Base-by-base conservation (phyloP, 2,797 vertebrate genomes). In the Argya squamiceps region DNA sequence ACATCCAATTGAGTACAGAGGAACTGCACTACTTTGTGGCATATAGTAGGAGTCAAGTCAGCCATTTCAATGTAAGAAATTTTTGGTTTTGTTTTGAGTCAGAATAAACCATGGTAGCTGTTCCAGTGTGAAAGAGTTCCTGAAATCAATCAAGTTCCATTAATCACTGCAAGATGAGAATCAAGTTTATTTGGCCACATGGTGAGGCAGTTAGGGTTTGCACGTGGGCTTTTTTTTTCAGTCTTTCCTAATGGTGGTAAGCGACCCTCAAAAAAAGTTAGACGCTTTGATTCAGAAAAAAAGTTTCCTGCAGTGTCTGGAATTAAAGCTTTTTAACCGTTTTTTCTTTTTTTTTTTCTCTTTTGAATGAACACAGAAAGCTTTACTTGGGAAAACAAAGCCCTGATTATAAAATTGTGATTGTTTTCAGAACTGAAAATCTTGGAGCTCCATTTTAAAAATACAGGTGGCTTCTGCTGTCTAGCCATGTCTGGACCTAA, bases 81-180 rank as follows among this genome's bases (percentile, higher is more conserved):
- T 79, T 65, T 78, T 75, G 4, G 21, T 36, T 89, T 94, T 89
- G 29, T 86, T 94, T 89, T 81, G 63, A 84, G 26, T 93, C 37
- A 67, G 44, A 93, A 76, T 86, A 90, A 94, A 64, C 41, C 81
- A 60, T 39, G 71, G 49, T 75, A 75, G 76, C 87, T 88, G 46
- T 71, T 94, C 21, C 43, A 75, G 7, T 74, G 34, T 62, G 32
- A 65, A 69, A 78, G 60, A 88, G 69, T 69, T 89, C 34, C 83
- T 86, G 70, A 92, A 92, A 81, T 96, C 77, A 93, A 43, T 96
- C 69, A 63, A 36, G 39, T 88, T 94, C 74, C 80, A 87, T 93
- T 92, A 92, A 84, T 87, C 52, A 62, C 55, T 88, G 44, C 67
- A 88, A 96, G 50, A 92, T 73, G 62, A 84, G 62, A 86, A 71